Conservation (phyloP, 2,888 invertebrate species). For the Ferrisia virgata region DNA sequence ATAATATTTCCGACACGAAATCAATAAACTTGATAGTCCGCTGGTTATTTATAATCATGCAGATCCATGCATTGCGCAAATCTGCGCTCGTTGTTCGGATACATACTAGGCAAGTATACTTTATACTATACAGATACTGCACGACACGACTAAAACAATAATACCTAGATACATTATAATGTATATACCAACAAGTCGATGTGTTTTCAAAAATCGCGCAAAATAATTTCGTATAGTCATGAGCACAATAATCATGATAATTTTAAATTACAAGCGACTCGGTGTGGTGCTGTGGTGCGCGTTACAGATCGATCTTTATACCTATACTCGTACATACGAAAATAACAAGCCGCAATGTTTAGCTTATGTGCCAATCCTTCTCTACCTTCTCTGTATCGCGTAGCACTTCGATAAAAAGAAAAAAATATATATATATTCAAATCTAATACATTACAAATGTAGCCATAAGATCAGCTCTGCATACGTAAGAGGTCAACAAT, state of each 20-base stretch:
- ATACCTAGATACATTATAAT: background rate
- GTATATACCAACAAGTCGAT: too few species aligned
- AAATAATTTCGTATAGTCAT: background rate
- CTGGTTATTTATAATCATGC: background rate
- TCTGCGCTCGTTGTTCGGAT: background rate
- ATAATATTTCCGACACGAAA: background rate
- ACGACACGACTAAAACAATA: background rate
- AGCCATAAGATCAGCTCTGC: background rate
- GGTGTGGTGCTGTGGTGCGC: background rate
- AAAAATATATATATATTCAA: constrained; percentile 3
- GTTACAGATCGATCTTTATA: background rate
- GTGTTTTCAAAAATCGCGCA: background rate
- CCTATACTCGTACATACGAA: too few species aligned
- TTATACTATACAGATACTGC: background rate
- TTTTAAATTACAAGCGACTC: background rate
- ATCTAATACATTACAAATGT: constrained; percentile 13
- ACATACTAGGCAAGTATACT: too few species aligned
- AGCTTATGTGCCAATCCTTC: background rate
- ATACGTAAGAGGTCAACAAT: constrained; percentile 17
- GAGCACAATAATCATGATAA: background rate
- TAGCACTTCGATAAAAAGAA: background rate
- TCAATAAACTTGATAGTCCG: background rate
- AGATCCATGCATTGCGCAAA: background rate
- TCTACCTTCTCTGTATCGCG: background rate
- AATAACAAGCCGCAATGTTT: background rate